Base-by-base conservation (phyloP, 2,888 invertebrate genomes). In the Mythimna pallens region DNA sequence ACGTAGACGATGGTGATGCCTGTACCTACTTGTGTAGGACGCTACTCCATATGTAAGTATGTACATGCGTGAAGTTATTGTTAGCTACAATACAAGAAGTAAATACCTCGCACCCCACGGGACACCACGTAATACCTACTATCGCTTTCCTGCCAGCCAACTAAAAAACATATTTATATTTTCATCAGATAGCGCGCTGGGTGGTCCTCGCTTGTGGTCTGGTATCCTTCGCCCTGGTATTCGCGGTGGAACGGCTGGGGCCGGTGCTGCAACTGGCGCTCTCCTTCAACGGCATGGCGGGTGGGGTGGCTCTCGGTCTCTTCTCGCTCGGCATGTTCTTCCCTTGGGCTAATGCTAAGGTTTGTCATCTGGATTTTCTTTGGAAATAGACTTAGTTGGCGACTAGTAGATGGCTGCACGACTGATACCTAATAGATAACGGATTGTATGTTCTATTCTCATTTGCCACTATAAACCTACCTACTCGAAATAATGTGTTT, bases 281-380 rank as follows among this genome's bases (percentile, higher is more conserved):
- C 1, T 98, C 98, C 63, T 98, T 99, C 88, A 98, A 99, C 89
- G 99, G 99, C 0, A 98, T 99, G 96, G 98, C 98, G 36, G 98
- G 99, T 4, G 99, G 99, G 3, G 98, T 99, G 0, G 98, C 98
- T 0, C 94, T 99, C 34, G 99, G 99, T 0, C 96, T 99, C 6
- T 99, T 99, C 91, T 97, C 98, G 0, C 95, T 99, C 34, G 99
- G 99, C 70, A 98, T 99, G 97, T 97, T 98, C 85, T 98, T 99
- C 85, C 99, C 99, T 0, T 98, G 98, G 97, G 98, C 98, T 5
- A 99, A 99, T 90, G 96, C 97, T 25, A 98, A 97, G 95, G 98
- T 98, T 94, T 62, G 69, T 66, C 20, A 52, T 9, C 40, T 63
- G 10, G 5, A 52, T 52, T 52, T 34, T 7, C 12, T 58, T 17